Evolutionary conservation across 2,797 vertebrate genomes (phyloP).

Genomic region (Channa striata): DNA sequence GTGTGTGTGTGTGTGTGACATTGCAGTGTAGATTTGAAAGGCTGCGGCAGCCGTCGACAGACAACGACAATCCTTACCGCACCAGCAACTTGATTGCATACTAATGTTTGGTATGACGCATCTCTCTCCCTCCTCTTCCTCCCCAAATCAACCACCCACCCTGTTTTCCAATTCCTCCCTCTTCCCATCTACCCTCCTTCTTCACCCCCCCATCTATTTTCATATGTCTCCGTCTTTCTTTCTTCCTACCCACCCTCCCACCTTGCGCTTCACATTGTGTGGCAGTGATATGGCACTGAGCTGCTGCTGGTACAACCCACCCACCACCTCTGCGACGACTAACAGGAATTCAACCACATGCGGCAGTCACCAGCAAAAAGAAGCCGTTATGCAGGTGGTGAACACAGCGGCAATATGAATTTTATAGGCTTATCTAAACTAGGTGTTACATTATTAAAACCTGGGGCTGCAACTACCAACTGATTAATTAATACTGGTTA

Average conservation of each 20-base stretch:
- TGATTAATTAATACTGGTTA: background rate
- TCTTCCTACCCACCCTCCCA: constrained; percentile 41
- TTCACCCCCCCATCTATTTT: constrained; percentile 51
- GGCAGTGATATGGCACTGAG: constrained; percentile 60
- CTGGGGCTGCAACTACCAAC: background rate
- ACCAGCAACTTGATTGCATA: constrained; percentile 73
- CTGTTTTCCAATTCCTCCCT: constrained; percentile 24
- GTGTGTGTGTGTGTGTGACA: constrained; percentile 42
- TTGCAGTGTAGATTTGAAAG: constrained; percentile 49
- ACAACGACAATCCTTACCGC: constrained; percentile 46
- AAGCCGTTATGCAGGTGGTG: background rate
- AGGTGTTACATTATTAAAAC: too few species aligned
- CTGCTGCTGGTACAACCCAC: constrained; percentile 52
- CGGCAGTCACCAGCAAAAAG: background rate
- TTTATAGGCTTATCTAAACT: background rate
- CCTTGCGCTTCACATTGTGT: constrained; percentile 55
- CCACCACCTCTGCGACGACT: constrained; percentile 57
- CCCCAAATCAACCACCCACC: constrained; percentile 37
- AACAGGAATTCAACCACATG: constrained; percentile 33
- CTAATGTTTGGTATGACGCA: constrained; percentile 72
- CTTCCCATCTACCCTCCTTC: background rate
- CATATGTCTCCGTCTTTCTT: constrained; percentile 41
- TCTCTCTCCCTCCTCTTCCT: constrained; percentile 24
- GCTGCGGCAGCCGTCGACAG: constrained; percentile 62
- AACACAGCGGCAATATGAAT: background rate